Evolutionary conservation across 2,113 vertebrate genomes (phyloP).

Genomic region (Thalassarche chlororhynchos): DNA sequence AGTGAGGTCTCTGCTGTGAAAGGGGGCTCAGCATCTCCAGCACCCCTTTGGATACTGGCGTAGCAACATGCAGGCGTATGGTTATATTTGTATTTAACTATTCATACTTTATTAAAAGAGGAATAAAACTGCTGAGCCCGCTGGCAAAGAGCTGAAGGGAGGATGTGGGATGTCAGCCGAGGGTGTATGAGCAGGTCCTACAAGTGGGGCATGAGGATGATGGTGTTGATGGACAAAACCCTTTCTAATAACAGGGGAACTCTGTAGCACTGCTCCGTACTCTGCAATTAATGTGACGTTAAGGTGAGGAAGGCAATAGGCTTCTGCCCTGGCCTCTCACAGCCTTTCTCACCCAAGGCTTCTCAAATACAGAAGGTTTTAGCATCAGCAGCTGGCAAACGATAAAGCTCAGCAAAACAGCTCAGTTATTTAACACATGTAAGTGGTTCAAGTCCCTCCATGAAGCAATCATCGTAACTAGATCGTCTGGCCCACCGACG

Average conservation of each 20-base stretch:
- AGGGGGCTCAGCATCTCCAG: not conserved
- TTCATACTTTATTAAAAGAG: not conserved
- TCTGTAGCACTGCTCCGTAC: not conserved
- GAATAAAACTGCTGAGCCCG: not conserved
- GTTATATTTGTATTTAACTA: not conserved
- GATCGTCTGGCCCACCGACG: not conserved
- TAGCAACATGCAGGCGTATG: too few relatives aligned
- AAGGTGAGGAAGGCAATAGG: not conserved
- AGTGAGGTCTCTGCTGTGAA: not conserved
- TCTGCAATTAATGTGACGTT: not conserved
- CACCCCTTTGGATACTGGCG: not conserved
- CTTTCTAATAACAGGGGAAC: not conserved
- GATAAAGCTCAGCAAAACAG: not conserved
- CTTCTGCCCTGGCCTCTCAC: not conserved
- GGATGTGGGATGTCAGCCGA: not conserved
- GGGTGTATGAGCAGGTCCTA: not conserved
- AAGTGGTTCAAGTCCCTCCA: not conserved
- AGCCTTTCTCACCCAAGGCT: not conserved
- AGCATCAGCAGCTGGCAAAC: not conserved
- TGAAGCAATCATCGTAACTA: not conserved
- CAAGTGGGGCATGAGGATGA: not conserved
- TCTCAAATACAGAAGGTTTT: not conserved
- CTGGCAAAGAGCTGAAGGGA: not conserved
- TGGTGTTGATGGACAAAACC: not conserved
- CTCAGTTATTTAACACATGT: not conserved